phyloP scores from a whole-genome alignment of 2,113 vertebrate species.

The Smithornis capensis region DNA sequence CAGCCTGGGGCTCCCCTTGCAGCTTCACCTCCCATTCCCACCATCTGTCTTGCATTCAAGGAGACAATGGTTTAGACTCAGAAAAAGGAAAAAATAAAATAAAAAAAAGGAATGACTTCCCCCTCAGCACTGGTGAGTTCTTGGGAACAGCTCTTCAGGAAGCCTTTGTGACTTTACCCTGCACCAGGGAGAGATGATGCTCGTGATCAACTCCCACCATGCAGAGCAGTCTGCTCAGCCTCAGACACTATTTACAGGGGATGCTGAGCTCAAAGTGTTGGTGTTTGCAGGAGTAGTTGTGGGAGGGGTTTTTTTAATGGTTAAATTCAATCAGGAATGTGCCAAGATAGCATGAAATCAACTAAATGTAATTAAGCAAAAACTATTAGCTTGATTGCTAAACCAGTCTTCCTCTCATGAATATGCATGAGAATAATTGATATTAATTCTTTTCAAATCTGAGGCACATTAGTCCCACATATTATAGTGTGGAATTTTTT shows the following conservation, averaged over 20 bases:
- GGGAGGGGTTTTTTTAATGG: neutral
- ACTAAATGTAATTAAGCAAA: slow-evolving; percentile 61
- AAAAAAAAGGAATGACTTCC: neutral
- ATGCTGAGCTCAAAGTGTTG: neutral
- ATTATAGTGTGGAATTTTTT: neutral
- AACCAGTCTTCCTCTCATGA: slow-evolving; percentile 50
- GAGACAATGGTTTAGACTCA: neutral
- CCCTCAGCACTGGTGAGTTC: neutral
- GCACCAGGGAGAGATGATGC: neutral
- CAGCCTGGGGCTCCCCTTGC: neutral
- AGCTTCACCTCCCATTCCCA: neutral
- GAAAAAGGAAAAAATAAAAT: neutral
- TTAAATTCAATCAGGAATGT: slow-evolving; percentile 45
- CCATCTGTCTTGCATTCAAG: neutral
- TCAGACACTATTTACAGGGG: neutral
- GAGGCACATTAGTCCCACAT: slow-evolving; percentile 16
- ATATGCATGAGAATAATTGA: slow-evolving; percentile 59
- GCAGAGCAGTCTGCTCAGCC: neutral
- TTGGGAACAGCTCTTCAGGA: neutral
- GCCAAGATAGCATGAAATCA: slow-evolving; percentile 58
- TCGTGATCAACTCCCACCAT: neutral
- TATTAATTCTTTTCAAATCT: slow-evolving; percentile 38
- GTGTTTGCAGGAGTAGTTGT: neutral
- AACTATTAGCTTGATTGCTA: slow-evolving; percentile 66
- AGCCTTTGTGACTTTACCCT: neutral